Evolutionary conservation across 2,888 invertebrate genomes (phyloP), one percentile per base, ranked within the genome.

Genomic region (Sesamia inferens): DNA sequence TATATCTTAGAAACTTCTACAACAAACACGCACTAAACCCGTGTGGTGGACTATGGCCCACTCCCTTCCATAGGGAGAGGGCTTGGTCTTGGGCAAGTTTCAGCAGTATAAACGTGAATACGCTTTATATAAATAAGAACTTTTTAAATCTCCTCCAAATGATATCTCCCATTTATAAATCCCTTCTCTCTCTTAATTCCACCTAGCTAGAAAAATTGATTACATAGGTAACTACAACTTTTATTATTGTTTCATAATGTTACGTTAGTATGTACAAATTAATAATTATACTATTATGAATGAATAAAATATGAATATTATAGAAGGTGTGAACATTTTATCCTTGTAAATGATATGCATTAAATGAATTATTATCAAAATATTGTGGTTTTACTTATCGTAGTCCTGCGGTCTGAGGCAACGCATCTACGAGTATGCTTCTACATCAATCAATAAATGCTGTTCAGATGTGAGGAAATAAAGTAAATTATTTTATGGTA

Each of bases 261-360:
- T 71, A 47, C 58, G 51, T 51, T 51, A 63, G n/a, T 47, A 31
- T 63, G 66, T 81, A 67, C 70, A 67, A 64, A 76, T 55, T 8
- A 74, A 80, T 74, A 22, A 75, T 51, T 58, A 39, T 58, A 39
- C 5, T 39, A 59, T 73, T 16, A 66, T 58, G 5, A 55, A 73
- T 73, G 39, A 57, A 61, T 58, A 5, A 19, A 58, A 58, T 19
- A 11, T 74, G n/a, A 68, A 62, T 55, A 58, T 22, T 57, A 31
- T 59, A 44, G 70, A 58, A 66, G 8, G 64, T 83, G 74, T 81
- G 71, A 79, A 79, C 74, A 71, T 66, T 83, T 75, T 83, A 75
- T 79, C 19, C 61, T 66, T 66, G 54, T 54, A 71, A 67, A 83
- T 67, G 63, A 61, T 59, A 68, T 73, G 68, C 47, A 82, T 74